Evolutionary conservation across 1,140 invertebrate species (phyloP), one percentile per base, ranked within the genome.

Genomic region (Drosophila setifemur): DNA sequence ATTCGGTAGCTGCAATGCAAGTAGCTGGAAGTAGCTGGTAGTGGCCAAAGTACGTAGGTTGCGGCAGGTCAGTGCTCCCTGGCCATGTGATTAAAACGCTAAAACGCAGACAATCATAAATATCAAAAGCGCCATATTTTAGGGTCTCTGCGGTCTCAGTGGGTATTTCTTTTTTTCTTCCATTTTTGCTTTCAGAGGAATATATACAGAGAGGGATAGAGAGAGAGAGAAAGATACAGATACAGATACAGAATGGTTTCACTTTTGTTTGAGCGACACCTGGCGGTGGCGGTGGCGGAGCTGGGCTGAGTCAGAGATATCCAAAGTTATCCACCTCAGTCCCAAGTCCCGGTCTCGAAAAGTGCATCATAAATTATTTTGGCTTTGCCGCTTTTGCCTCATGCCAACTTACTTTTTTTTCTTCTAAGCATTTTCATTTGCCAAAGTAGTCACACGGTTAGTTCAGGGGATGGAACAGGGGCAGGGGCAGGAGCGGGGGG

Each of bases 401-500:
- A 42, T 47, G 35, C 33, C 53, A 48, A 40, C 64, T 79, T 74
- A 39, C 33, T 64, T 58, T 37, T 72, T 39, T 60, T 58, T 50
- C 49, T 75, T 72, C 66, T 68, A 81, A 76, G 57, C 67, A 87
- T 86, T 85, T 86, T 83, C 73, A 85, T 78, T 83, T 86, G 82
- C 81, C 85, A 86, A 86, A 86, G 81, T 86, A 86, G 81, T 86
- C 81, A 76, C 81, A 86, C 81, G 81, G 81, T 87, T 76, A 86
- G 29, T 52, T 21, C 28, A 31, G n/a, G n/a, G n/a, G 31, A 16
- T 40, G n/a, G 64, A 43, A 44, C 12, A 14, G 29, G 39, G 5
- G 55, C 39, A 42, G 23, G 23, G 26, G 29, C 19, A 26, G 12
- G 16, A n/a, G 35, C 31, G 33, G 44, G 2, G 16, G 48, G 66